Evolutionary conservation across 2,888 invertebrate genomes (phyloP).

Genomic region (Erebia ligea): DNA sequence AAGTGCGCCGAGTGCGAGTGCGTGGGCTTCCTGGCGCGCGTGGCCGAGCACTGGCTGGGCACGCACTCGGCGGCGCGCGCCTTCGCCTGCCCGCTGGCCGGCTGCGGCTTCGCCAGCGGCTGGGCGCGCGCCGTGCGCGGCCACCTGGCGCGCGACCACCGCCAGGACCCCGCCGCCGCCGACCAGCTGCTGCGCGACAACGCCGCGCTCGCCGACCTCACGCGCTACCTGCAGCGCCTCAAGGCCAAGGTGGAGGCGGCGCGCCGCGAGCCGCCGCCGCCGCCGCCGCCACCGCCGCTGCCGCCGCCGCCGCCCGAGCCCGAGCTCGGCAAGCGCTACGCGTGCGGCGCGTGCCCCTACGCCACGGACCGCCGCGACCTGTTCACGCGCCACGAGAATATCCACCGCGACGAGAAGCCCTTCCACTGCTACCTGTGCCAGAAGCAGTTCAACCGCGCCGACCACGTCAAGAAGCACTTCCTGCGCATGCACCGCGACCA

Average conservation of each 20-base stretch:
- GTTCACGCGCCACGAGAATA: conserved; percentile 96
- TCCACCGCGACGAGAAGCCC: conserved; percentile 96
- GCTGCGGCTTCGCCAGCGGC: conserved; percentile 89
- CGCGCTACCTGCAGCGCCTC: conserved; percentile 86
- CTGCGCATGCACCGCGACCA: conserved; percentile 95
- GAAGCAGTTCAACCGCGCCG: conserved; percentile 96
- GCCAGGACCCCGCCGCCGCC: conserved; percentile 85
- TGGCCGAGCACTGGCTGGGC: conserved; percentile 91
- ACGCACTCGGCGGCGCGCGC: conserved; percentile 86
- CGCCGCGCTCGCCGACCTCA: conserved; percentile 89
- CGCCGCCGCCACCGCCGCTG: conserved; percentile 75
- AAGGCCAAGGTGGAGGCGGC: conserved; percentile 82
- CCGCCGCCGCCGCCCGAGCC: conserved; percentile 35
- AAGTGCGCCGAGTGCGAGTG: conserved; percentile 90
- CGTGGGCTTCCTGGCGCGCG: conserved; percentile 88
- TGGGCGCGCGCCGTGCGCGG: conserved; percentile 90
- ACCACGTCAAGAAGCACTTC: conserved; percentile 97
- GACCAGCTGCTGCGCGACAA: conserved; percentile 87
- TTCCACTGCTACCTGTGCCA: conserved; percentile 96
- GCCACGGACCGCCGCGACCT: conserved; percentile 95
- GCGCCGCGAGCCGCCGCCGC: conserved; percentile 49
- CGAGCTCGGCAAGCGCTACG: conserved; percentile 87
- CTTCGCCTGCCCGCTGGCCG: conserved; percentile 86
- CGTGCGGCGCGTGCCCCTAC: conserved; percentile 94
- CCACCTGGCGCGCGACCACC: conserved; percentile 89